phyloP scores from a whole-genome alignment of 2,113 vertebrate species.

The Campylorhamphus procurvoides region DNA sequence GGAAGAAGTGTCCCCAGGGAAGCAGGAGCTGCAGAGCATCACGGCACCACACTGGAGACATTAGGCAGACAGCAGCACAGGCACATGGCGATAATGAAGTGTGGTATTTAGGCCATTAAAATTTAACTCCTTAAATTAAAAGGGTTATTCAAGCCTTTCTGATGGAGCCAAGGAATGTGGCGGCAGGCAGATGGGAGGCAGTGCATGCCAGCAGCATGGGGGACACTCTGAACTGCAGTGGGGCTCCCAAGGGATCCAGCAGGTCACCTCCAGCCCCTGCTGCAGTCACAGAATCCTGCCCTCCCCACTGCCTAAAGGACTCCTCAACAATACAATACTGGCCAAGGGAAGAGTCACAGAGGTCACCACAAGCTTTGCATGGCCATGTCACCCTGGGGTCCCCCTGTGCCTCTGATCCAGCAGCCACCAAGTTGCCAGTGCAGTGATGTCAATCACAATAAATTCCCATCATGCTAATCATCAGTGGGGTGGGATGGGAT shows the following conservation, averaged over 20 bases:
- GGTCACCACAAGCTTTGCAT: not conserved
- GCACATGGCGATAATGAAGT: constrained; percentile 5
- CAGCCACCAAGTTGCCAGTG: rapidly evolving
- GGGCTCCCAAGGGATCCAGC: not conserved
- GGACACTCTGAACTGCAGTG: rapidly evolving
- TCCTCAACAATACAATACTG: rapidly evolving
- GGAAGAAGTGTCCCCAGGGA: not conserved
- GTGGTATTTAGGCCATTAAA: constrained; percentile 29
- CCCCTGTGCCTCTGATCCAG: rapidly evolving
- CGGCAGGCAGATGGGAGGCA: not conserved
- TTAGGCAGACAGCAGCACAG: not conserved
- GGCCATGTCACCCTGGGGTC: not conserved
- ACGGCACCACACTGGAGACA: rapidly evolving
- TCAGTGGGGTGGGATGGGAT: rapidly evolving
- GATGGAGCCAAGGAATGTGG: not conserved
- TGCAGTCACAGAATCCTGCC: not conserved
- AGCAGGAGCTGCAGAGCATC: not conserved
- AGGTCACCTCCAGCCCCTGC: not conserved
- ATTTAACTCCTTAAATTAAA: constrained; percentile 43
- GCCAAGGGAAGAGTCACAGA: not conserved
- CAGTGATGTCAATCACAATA: rapidly evolving
- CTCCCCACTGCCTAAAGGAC: not conserved
- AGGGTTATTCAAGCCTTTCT: constrained; percentile 1
- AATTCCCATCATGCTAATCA: rapidly evolving
- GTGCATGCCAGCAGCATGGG: rapidly evolving